Evolutionary conservation across 1,140 invertebrate species (phyloP), one percentile per base, ranked within the genome.

Genomic region (Meloidogyne hapla): DNA sequence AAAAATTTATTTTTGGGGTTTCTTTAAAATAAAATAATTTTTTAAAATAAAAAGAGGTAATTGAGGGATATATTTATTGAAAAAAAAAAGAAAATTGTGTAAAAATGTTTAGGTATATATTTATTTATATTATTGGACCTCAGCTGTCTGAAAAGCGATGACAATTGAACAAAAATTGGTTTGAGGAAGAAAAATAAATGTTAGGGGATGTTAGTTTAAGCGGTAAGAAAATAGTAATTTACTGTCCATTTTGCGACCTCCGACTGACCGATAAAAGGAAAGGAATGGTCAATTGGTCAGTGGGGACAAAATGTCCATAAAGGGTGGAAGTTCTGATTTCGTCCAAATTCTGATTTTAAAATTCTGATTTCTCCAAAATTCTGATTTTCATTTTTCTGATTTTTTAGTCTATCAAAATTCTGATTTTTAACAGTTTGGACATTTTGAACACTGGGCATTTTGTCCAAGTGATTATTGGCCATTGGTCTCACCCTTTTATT

Each of bases 71-170:
- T 18, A n/a, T 18, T 18, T 48, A 4, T 48, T 48, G n/a, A n/a
- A n/a, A 42, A 42, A 42, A 12, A 13, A 15, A 18, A 18, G 13
- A n/a, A 48, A 48, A 48, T 18, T 48, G 45, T 48, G 45, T 48
- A 18, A 18, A 18, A 18, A 18, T 48, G 15, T 18, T 18, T 18
- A 48, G 13, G 15, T 18, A 48, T n/a, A n/a, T 0, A n/a, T n/a
- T 56, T 56, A n/a, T n/a, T 56, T 56, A n/a, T n/a, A n/a, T n/a
- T 42, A 42, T 42, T 48, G 12, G n/a, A n/a, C 48, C 48, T 56
- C 48, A 56, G 48, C n/a, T 56, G 48, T 56, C 48, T 56, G n/a
- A 21, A 56, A 56, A 56, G 48, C 48, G 48, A 56, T 56, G 48
- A 56, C 48, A 56, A 56, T 56, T 56, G 18, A 56, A 56, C 18